Percentiles rank a stretch among this genome's conserved stretches.
phyloP scores from a whole-genome alignment of 2,113 vertebrate genomes.

The Tetraodon nigroviridis region DNA sequence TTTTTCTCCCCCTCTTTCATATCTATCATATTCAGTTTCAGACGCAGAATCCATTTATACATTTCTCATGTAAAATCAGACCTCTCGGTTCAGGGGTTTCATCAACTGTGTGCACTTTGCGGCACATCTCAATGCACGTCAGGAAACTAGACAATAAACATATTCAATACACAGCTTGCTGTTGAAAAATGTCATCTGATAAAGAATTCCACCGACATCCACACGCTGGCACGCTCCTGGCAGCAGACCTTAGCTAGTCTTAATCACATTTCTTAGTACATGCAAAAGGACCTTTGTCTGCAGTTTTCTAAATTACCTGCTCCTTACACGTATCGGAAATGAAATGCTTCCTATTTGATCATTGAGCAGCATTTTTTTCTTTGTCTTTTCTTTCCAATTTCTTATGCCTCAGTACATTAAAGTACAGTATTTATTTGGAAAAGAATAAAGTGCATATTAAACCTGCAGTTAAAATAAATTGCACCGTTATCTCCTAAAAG shows the following conservation, averaged over 20 bases:
- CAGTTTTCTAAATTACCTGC: too few species aligned
- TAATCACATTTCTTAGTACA: too few species aligned
- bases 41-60: conserved; percentile 22
- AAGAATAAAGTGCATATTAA: conserved; percentile 61
- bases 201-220: conserved; percentile 37
- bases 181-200: conserved; percentile 52
- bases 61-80: conserved; percentile 18
- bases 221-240: too few species aligned
- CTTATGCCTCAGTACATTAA: conserved; percentile 37
- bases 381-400: conserved; percentile 24
- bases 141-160: conserved; percentile 42
- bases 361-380: neutral
- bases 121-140: conserved; percentile 14
- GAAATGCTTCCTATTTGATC: neutral
- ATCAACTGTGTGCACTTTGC: conserved; percentile 17
- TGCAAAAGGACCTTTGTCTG: too few species aligned
- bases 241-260: too few species aligned
- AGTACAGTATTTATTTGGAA: conserved; percentile 38
- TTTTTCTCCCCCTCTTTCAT: conserved; percentile 6
- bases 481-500: conserved; percentile 47
- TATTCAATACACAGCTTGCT: conserved; percentile 49
- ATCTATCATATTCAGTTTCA: conserved; percentile 24
- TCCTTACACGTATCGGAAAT: too few species aligned
- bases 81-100: conserved; percentile 28
- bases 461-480: conserved; percentile 64